phyloP scores from a whole-genome alignment of 2,113 vertebrate genomes.

The Xenus cinereus region DNA sequence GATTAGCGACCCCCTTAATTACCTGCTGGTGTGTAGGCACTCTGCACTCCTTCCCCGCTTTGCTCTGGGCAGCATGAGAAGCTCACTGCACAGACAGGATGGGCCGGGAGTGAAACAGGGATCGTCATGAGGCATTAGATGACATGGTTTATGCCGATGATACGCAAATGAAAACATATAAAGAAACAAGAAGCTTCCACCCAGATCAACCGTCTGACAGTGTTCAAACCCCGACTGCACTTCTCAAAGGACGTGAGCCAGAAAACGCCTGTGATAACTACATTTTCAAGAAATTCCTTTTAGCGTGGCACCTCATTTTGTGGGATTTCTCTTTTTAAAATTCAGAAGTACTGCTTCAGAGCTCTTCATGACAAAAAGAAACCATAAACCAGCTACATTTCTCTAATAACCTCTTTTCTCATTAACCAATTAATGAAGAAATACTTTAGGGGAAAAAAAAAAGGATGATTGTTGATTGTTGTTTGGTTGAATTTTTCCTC shows the following conservation, averaged over 20 bases:
- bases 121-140: constrained; percentile 83
- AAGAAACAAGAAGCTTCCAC: constrained; percentile 76
- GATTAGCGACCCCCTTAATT: constrained; percentile 77
- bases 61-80: constrained; percentile 97
- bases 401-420: neutral
- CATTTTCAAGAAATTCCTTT: neutral
- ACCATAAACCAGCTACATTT: neutral
- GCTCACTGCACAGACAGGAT: constrained; percentile 95
- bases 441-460: neutral
- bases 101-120: constrained; percentile 82
- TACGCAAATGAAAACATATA: constrained; percentile 76
- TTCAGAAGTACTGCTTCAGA: neutral
- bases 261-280: constrained; percentile 12
- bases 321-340: neutral
- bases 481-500: neutral
- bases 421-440: neutral
- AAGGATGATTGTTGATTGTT: neutral
- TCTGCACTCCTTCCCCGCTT: constrained; percentile 98
- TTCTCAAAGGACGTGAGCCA: constrained; percentile 27
- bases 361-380: neutral
- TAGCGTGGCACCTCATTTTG: neutral
- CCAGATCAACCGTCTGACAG: constrained; percentile 47
- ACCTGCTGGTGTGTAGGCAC: constrained; percentile 99
- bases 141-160: constrained; percentile 82
- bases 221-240: constrained; percentile 40